These are phyloP conservation scores for Hippocampus kuda DNA, from an alignment of 2,797 vertebrate species.

Conservation along the genomic window DNA sequence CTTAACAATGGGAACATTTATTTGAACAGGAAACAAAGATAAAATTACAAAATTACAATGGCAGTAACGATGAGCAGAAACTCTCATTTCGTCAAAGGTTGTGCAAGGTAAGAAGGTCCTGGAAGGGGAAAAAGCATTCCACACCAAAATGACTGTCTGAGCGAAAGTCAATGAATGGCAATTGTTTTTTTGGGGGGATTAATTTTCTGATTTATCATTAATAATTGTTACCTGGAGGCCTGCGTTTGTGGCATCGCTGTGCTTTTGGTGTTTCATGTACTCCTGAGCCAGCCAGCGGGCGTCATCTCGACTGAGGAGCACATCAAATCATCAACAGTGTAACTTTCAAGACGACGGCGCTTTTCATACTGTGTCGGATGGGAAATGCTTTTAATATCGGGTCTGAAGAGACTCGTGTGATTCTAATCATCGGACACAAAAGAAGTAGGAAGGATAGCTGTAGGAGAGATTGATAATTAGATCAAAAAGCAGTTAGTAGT, in stretches of 20 bases:
- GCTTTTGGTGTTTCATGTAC: constrained; percentile 60
- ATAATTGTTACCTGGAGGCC: constrained; percentile 6
- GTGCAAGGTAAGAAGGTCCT: constrained; percentile 34
- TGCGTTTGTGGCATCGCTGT: constrained; percentile 42
- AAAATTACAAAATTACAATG: neutral
- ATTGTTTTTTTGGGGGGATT: neutral
- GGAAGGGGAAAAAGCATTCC: constrained; percentile 23
- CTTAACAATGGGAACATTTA: neutral
- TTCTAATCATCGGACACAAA: too few species aligned
- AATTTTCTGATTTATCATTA: neutral
- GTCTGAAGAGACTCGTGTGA: neutral
- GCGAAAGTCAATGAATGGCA: neutral
- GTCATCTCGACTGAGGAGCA: constrained; percentile 69
- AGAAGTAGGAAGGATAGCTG: too few species aligned
- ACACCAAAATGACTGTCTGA: neutral
- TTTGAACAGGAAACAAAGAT: neutral
- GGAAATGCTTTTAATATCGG: neutral
- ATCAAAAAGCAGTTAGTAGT: neutral
- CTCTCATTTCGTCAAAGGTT: constrained; percentile 16
- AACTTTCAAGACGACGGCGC: neutral
- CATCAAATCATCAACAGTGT: neutral
- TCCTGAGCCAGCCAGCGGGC: constrained; percentile 71
- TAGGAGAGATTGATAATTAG: neutral
- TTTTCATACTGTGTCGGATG: neutral
- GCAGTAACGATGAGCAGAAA: constrained; percentile 7